Conservation (phyloP, 2,888 invertebrate genomes). For the Alitta virens region DNA sequence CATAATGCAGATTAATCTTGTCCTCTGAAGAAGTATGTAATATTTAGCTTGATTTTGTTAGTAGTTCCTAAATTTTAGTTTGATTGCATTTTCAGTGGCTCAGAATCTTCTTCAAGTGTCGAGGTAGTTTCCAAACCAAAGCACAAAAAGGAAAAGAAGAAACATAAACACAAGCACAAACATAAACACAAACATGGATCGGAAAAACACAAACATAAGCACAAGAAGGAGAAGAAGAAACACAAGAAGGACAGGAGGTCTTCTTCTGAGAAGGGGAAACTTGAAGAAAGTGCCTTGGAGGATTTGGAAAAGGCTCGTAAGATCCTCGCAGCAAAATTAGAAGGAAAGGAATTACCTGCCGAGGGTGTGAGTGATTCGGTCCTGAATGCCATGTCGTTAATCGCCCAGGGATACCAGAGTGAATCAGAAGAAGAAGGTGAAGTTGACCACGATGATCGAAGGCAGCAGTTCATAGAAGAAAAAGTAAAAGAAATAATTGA, state of each 20-base stretch:
- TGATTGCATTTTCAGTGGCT: conserved; percentile 8
- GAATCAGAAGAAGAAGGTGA: conserved; percentile 55
- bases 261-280: conserved; percentile 22
- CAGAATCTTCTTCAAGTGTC: conserved; percentile 1
- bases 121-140: conserved; percentile 2
- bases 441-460: conserved; percentile 40
- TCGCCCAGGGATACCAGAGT: conserved; percentile 41
- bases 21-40: too few relatives aligned
- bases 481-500: not conserved
- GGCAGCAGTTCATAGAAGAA: conserved; percentile 17
- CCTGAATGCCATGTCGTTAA: conserved; percentile 39
- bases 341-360: conserved; percentile 29
- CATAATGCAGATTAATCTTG: too few relatives aligned
- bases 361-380: conserved; percentile 24
- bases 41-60: too few relatives aligned
- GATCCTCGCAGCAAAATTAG: conserved; percentile 51
- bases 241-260: conserved; percentile 35
- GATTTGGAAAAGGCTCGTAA: conserved; percentile 54
- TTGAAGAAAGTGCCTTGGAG: conserved; percentile 45
- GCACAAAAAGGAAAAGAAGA: conserved; percentile 24
- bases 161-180: conserved; percentile 27
- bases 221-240: conserved; percentile 36
- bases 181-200: conserved; percentile 60
- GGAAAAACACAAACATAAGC: conserved; percentile 31
- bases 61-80: too few relatives aligned